These are phyloP conservation scores for Siniperca scherzeri DNA, from an alignment of 2,797 vertebrate species.

Conservation along the genomic window DNA sequence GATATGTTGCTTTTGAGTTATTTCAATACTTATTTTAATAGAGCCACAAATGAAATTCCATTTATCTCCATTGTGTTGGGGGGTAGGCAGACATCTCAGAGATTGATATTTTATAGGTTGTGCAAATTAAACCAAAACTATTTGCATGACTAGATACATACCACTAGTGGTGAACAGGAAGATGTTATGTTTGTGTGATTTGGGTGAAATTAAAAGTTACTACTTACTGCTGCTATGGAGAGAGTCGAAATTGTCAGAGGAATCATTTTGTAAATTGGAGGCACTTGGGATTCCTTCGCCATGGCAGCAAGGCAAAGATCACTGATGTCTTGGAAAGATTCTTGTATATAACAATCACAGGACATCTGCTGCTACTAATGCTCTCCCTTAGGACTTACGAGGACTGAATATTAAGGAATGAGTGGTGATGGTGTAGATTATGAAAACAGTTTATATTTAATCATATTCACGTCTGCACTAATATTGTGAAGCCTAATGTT, in stretches of 20 bases:
- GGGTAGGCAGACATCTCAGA: background rate
- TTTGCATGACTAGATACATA: background rate
- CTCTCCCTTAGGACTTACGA: slow-evolving; percentile 46
- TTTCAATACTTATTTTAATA: background rate
- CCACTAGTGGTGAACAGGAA: background rate
- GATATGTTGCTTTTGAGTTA: background rate
- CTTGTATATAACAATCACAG: slow-evolving; percentile 66
- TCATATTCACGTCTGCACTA: background rate
- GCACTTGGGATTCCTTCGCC: slow-evolving; percentile 43
- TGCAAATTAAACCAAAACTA: background rate
- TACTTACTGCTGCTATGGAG: slow-evolving; percentile 1
- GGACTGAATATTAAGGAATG: slow-evolving; percentile 51
- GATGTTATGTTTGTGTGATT: background rate
- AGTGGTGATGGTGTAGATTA: slow-evolving; percentile 30
- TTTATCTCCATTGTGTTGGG: background rate
- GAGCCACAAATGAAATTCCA: slow-evolving; percentile 3
- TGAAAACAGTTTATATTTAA: slow-evolving; percentile 32
- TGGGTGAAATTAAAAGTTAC: background rate
- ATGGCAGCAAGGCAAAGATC: slow-evolving; percentile 53
- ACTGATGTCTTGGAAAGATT: slow-evolving; percentile 53
- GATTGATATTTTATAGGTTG: background rate
- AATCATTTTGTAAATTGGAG: slow-evolving; percentile 30
- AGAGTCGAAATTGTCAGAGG: slow-evolving; percentile 18
- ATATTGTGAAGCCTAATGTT: slow-evolving; percentile 4
- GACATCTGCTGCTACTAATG: slow-evolving; percentile 70